Evolutionary conservation across 2,113 vertebrate species (phyloP).

Genomic region (Dissostichus mawsoni): DNA sequence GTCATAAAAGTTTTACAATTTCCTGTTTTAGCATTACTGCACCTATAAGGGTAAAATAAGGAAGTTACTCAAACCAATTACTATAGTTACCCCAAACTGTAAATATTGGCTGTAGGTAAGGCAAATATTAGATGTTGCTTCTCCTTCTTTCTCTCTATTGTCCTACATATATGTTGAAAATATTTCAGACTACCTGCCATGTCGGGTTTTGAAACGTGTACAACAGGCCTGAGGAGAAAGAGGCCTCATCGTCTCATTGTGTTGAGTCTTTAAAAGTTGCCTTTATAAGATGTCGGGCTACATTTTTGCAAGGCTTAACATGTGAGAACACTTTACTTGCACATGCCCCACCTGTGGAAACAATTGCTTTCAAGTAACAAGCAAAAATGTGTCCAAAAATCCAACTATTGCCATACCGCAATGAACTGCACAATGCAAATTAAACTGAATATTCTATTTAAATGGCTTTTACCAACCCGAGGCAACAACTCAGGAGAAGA

Average conservation of each 20-base stretch:
- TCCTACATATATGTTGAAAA: conserved; percentile 18
- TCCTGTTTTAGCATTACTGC: conserved; percentile 34
- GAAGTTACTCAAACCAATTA: conserved; percentile 44
- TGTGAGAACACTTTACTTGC: neutral
- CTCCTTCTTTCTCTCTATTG: conserved; percentile 4
- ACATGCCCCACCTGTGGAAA: neutral
- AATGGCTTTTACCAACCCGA: no score
- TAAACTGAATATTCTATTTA: no score
- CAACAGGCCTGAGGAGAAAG: conserved; percentile 15
- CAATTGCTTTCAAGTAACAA: neutral
- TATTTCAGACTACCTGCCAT: neutral
- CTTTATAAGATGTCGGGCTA: neutral
- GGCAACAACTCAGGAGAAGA: no score
- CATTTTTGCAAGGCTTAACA: neutral
- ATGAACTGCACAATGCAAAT: no score
- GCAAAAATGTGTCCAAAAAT: neutral
- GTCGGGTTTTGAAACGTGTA: conserved; percentile 31
- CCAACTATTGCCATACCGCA: neutral
- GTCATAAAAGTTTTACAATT: conserved; percentile 32
- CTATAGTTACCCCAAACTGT: conserved; percentile 26
- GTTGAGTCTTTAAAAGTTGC: neutral
- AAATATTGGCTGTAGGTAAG: conserved; percentile 40
- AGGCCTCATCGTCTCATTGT: neutral
- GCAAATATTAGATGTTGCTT: neutral
- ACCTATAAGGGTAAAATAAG: neutral